Evolutionary conservation across 2,888 invertebrate species (phyloP).

Genomic region (Uloborus plumipes): DNA sequence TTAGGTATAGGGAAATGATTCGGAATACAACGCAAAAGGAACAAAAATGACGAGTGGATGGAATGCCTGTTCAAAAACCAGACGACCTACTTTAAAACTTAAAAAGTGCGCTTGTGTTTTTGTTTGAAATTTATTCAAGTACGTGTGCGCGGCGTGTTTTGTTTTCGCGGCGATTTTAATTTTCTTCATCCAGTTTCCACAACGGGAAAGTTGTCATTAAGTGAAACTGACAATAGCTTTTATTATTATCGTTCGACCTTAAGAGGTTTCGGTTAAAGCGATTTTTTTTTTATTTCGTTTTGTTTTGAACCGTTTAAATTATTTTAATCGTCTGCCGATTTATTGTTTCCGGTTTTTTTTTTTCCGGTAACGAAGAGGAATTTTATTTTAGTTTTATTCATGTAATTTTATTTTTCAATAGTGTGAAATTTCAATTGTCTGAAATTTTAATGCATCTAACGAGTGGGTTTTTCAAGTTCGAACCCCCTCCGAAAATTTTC

Average conservation of each 20-base stretch:
- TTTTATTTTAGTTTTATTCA: neutral
- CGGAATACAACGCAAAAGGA: conserved; percentile 16
- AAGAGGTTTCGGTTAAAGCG: conserved; percentile 3
- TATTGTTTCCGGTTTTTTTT: no score
- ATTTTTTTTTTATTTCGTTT: conserved; percentile 6
- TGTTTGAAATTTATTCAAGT: conserved; percentile 48
- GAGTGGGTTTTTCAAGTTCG: no score
- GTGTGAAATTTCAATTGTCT: no score
- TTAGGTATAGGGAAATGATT: conserved; percentile 7
- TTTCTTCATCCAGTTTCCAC: neutral
- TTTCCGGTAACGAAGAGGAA: neutral
- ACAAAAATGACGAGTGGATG: conserved; percentile 2
- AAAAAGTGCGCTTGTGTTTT: conserved; percentile 17
- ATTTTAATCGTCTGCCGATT: no score
- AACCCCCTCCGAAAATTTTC: no score
- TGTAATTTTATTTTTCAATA: no score
- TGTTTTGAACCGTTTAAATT: no score
- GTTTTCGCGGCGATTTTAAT: conserved; percentile 7
- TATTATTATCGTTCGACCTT: conserved; percentile 31
- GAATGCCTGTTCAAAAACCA: conserved; percentile 16
- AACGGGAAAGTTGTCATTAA: conserved; percentile 28
- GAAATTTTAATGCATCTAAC: no score
- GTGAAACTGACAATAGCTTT: conserved; percentile 32
- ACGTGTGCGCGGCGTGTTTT: conserved; percentile 3
- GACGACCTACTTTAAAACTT: conserved; percentile 61